Evolutionary conservation across 2,797 vertebrate species (phyloP).

Genomic region (Pseudomugil gertrudae): DNA sequence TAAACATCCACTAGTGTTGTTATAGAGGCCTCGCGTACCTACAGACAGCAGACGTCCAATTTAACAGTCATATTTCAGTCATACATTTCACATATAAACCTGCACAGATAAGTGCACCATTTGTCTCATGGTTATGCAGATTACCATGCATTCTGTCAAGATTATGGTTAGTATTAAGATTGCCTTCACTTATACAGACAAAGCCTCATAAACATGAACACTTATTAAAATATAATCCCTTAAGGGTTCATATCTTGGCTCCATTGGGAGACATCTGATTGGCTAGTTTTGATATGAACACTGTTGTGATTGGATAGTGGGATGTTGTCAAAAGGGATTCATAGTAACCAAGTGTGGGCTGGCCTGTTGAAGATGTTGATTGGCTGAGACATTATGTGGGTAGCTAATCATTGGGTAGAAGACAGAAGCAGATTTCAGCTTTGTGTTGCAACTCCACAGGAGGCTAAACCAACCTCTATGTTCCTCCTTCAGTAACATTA

Average conservation of each 20-base stretch:
- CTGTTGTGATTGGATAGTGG: slow-evolving; percentile 51
- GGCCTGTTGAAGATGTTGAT: slow-evolving; percentile 49
- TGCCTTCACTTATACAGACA: slow-evolving; percentile 20
- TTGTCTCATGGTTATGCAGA: not conserved
- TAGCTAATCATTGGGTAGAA: slow-evolving; percentile 71
- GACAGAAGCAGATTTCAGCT: slow-evolving; percentile 65
- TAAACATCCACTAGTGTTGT: slow-evolving; percentile 91
- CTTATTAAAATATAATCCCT: slow-evolving; percentile 32
- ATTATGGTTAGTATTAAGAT: slow-evolving; percentile 33
- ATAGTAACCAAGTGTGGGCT: slow-evolving; percentile 42
- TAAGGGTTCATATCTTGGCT: slow-evolving; percentile 11
- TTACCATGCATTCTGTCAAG: not conserved
- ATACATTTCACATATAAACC: not conserved
- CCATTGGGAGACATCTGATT: slow-evolving; percentile 48
- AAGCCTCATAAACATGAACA: slow-evolving; percentile 9
- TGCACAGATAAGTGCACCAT: slow-evolving; percentile 1
- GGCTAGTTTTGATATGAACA: slow-evolving; percentile 25
- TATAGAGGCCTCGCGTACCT: slow-evolving; percentile 94
- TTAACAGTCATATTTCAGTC: no score
- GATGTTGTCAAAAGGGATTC: slow-evolving; percentile 45
- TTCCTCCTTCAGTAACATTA: not conserved
- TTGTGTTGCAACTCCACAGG: slow-evolving; percentile 63
- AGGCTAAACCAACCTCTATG: slow-evolving; percentile 47
- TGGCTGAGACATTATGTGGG: slow-evolving; percentile 63
- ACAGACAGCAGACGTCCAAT: slow-evolving; percentile 39